Conservation (phyloP, 1,140 invertebrate genomes). For the Octopus sinensis region DNA sequence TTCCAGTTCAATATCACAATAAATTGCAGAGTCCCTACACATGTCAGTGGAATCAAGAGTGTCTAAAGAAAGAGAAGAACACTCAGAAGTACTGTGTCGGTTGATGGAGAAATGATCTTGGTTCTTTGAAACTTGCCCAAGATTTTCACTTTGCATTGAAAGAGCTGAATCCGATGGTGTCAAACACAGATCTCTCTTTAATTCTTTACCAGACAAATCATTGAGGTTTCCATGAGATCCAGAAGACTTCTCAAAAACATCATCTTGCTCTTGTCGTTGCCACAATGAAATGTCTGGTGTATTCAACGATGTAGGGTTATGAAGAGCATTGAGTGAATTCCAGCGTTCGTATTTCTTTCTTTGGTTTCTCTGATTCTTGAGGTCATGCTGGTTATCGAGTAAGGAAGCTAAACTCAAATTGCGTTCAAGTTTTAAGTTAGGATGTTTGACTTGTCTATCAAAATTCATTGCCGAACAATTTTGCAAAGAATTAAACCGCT, state of each 20-base stretch:
- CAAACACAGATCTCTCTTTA: background rate
- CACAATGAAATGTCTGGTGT: background rate
- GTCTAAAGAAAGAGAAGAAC: conserved; percentile 30
- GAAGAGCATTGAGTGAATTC: background rate
- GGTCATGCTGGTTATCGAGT: background rate
- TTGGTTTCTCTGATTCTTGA: background rate
- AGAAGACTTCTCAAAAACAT: background rate
- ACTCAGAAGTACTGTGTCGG: conserved; percentile 16
- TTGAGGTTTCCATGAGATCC: background rate
- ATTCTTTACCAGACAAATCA: background rate
- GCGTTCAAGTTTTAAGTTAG: background rate
- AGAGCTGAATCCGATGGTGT: conserved; percentile 39
- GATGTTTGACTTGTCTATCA: background rate
- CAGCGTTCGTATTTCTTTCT: no score
- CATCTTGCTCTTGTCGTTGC: background rate
- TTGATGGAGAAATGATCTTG: background rate
- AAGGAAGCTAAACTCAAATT: background rate
- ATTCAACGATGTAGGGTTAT: background rate
- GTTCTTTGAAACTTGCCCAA: background rate
- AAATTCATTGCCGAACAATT: no score
- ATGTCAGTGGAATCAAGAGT: conserved; percentile 38
- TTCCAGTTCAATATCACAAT: conserved; percentile 32
- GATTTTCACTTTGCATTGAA: conserved; percentile 32
- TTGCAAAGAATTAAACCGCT: no score
- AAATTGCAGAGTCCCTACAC: conserved; percentile 35